These are phyloP conservation scores for Crypturellus undulatus DNA, from an alignment of 2,113 vertebrate genomes.

Conservation along the genomic window DNA sequence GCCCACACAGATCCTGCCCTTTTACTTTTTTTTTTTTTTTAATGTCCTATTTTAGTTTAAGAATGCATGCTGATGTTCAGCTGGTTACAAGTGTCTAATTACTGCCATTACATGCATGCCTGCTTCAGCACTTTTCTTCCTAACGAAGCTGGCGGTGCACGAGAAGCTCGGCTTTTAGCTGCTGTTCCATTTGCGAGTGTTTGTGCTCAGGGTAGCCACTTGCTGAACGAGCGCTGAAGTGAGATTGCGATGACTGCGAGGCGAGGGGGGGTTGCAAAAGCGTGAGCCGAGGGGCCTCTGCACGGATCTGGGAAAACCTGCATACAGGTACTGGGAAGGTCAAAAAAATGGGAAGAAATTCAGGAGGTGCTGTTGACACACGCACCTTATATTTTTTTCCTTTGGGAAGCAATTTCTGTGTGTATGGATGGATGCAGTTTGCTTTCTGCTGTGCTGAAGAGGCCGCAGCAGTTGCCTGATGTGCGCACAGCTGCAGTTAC, in stretches of 20 bases:
- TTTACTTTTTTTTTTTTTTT: neutral
- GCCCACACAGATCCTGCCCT: neutral
- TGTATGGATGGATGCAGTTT: neutral
- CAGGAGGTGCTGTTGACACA: neutral
- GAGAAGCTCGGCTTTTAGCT: slow-evolving; percentile 52
- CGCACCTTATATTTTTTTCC: neutral
- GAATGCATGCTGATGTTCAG: slow-evolving; percentile 30
- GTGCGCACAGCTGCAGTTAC: neutral
- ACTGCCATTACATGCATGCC: slow-evolving; percentile 56
- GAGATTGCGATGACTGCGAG: neutral
- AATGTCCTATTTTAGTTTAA: slow-evolving; percentile 52
- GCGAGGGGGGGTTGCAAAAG: neutral
- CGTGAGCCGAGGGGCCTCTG: neutral
- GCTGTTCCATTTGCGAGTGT: slow-evolving; percentile 51
- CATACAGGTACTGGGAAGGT: neutral
- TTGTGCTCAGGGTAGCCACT: slow-evolving; percentile 57
- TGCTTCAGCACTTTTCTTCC: slow-evolving; percentile 50
- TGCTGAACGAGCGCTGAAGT: neutral
- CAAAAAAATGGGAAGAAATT: neutral
- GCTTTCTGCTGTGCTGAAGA: neutral
- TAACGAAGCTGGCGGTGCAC: slow-evolving; percentile 43
- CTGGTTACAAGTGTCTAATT: slow-evolving; percentile 65
- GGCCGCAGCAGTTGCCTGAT: fast-evolving
- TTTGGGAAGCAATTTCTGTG: neutral
- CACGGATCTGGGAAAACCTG: neutral